Conservation (phyloP, 2,113 vertebrate genomes). For the Brienomyrus longianalis region DNA sequence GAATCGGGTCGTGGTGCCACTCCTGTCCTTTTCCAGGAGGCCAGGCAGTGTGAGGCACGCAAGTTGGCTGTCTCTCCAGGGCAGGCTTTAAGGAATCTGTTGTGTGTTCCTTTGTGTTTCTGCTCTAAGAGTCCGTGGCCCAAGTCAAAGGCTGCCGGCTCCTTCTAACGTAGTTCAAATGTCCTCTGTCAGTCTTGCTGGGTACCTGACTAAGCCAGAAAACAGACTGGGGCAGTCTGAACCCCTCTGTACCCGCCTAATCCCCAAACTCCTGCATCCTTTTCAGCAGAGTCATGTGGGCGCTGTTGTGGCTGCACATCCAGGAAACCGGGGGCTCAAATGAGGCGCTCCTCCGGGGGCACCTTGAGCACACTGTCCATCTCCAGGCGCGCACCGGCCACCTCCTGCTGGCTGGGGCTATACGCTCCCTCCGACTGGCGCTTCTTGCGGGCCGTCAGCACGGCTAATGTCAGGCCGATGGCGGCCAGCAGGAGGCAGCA, state of each 20-base stretch:
- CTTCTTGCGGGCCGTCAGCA: slow-evolving; percentile 81
- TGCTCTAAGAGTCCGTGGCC: background rate
- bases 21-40: background rate
- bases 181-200: background rate
- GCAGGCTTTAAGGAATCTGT: background rate
- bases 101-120: background rate
- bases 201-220: background rate
- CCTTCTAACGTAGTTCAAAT: background rate
- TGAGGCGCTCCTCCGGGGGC: slow-evolving; percentile 84
- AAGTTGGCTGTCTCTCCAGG: background rate
- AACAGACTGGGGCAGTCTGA: background rate
- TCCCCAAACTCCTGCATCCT: background rate
- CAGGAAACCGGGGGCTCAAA: slow-evolving; percentile 47
- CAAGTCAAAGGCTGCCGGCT: background rate
- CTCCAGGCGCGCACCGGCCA: slow-evolving; percentile 86
- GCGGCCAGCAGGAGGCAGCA: slow-evolving; percentile 70
- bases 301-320: background rate
- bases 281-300: background rate
- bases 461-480: slow-evolving; percentile 71
- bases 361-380: slow-evolving; percentile 97
- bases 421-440: slow-evolving; percentile 90
- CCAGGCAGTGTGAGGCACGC: background rate
- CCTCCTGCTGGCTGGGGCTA: slow-evolving; percentile 87
- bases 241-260: background rate
- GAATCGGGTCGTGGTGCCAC: background rate